Evolutionary conservation across 2,113 vertebrate species (phyloP).

Genomic region (Sciurus niger): DNA sequence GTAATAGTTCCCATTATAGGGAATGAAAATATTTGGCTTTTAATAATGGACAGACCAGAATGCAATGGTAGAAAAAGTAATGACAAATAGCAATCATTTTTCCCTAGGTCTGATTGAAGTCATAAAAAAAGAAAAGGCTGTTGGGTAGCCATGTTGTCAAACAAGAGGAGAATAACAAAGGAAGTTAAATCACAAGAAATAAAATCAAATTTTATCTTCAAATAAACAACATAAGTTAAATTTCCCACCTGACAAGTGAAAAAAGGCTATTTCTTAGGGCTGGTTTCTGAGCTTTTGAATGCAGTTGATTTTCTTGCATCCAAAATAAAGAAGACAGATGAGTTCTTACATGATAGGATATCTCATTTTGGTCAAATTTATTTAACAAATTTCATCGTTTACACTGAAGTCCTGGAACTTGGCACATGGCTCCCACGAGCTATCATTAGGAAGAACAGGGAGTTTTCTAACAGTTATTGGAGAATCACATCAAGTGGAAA

Average conservation of each 20-base stretch:
- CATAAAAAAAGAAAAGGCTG: neutral
- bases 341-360: neutral
- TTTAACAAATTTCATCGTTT: neutral
- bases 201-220: constrained; percentile 37
- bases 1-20: constrained; percentile 47
- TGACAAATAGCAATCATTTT: constrained; percentile 18
- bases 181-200: constrained; percentile 52
- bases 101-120: neutral
- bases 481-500: neutral
- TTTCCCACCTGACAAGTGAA: neutral
- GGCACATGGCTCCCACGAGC: neutral
- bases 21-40: constrained; percentile 67
- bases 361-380: neutral
- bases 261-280: rapidly evolving
- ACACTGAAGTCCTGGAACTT: neutral
- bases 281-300: neutral
- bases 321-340: neutral
- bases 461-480: neutral
- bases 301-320: neutral
- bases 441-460: neutral
- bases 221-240: neutral
- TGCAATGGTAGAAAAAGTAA: neutral
- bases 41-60: constrained; percentile 47
- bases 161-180: constrained; percentile 13
- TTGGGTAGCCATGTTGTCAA: neutral